Base-by-base conservation (phyloP, 1,140 invertebrate species). In the Whitmania pigra region DNA sequence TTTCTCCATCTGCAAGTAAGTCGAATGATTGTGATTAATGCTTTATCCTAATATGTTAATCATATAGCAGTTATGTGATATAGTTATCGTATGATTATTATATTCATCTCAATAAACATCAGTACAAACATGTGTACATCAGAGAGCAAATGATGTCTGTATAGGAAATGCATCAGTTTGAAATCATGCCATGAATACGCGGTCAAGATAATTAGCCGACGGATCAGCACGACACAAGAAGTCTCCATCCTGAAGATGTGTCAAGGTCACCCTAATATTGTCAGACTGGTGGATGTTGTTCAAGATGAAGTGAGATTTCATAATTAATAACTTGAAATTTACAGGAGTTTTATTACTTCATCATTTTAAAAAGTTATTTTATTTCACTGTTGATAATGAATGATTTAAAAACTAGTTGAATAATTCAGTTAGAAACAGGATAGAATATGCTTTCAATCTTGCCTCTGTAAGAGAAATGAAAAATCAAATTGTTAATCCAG, bases 181-280 rank as follows among this genome's bases (percentile, higher is more conserved):
- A 77, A 80, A 36, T 90, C 89, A 0, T 86, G 87, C 17, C 86
- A 87, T 74, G 86, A 88, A 70, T 94, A 87, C 81, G 93, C 93
- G 17, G 93, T 95, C 1, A 96, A 96, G 85, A 94, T 96, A 74
- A 86, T 95, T 13, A 89, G 87, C 75, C 84, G 88, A n/a, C 85
- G 87, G 43, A 85, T 89, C 67, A 78, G 81, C 71, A 77, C 77
- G 72, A 85, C 84, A 2, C 85, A 88, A 66, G 93, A 96, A 81
- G 87, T 92, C 0, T 86, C 87, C 75, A 79, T 94, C 54, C 83
- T 94, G 70, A 87, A 87, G 75, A 85, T 85, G 70, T 95, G 91
- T 80, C 91, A 90, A 79, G 90, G 89, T 67, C 93, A 95, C 81
- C 86, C 87, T 3, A 93, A 93, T 79, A 89, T 97, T 76, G 93